phyloP scores from a whole-genome alignment of 1,140 invertebrate genomes.

The Bombus cullumanus region DNA sequence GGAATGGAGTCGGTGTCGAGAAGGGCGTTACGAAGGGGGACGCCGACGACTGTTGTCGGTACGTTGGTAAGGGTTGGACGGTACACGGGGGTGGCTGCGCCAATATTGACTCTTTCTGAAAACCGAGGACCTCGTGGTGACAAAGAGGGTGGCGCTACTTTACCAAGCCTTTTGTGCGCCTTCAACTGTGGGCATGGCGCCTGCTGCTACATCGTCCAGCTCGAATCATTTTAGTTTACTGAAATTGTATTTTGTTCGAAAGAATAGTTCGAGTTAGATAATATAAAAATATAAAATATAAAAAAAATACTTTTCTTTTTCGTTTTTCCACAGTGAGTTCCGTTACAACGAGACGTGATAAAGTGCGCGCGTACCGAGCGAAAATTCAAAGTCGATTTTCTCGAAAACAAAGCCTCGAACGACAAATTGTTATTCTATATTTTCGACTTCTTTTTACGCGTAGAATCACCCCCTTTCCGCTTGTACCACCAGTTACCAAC shows the following conservation, averaged over 20 bases:
- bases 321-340: no score
- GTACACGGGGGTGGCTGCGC: slow-evolving; percentile 69
- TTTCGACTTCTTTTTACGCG: no score
- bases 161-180: slow-evolving; percentile 53
- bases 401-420: no score
- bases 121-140: slow-evolving; percentile 54
- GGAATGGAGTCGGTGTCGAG: slow-evolving; percentile 40
- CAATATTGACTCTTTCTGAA: slow-evolving; percentile 76
- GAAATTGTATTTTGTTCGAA: neutral
- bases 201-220: slow-evolving; percentile 1
- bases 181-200: slow-evolving; percentile 35
- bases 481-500: no score
- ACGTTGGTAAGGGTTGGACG: slow-evolving; percentile 60
- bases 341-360: no score
- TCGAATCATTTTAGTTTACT: neutral
- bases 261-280: neutral
- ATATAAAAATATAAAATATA: no score
- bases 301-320: no score
- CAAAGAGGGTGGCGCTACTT: slow-evolving; percentile 68
- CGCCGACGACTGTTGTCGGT: slow-evolving; percentile 24
- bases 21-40: slow-evolving; percentile 50
- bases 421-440: no score
- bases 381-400: no score
- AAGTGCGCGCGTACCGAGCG: no score
- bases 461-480: no score